Conservation (phyloP, 2,888 invertebrate species). For the Philhelius pedissequus region DNA sequence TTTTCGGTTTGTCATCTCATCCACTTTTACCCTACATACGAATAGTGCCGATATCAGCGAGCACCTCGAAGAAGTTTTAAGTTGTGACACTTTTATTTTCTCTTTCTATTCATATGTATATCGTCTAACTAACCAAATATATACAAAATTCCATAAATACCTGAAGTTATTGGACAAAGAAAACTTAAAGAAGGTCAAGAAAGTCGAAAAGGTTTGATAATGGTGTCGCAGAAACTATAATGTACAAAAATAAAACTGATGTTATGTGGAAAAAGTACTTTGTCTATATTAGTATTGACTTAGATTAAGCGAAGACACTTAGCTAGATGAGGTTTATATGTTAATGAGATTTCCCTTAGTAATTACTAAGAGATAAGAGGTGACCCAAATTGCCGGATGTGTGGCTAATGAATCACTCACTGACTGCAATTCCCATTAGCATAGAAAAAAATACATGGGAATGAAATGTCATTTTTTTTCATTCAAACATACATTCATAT, state of each 20-base stretch:
- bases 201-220: conserved; percentile 4
- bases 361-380: conserved; percentile 39
- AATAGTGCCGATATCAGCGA: too few species aligned
- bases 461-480: conserved; percentile 46
- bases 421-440: neutral
- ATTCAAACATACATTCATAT: too few species aligned
- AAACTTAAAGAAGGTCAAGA: conserved; percentile 10
- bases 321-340: conserved; percentile 4
- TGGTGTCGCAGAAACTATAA: neutral
- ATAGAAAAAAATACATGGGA: conserved; percentile 34
- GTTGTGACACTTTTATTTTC: neutral
- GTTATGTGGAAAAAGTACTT: neutral
- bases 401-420: conserved; percentile 49
- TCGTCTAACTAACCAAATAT: neutral
- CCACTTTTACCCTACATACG: too few species aligned
- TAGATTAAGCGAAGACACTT: conserved; percentile 42
- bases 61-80: neutral
- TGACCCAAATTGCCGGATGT: conserved; percentile 45
- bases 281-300: conserved; percentile 7
- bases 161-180: neutral
- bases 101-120: neutral
- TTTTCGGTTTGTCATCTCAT: too few species aligned
- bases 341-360: conserved; percentile 51
- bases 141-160: conserved; percentile 3
- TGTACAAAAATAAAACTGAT: neutral